Base-by-base conservation (phyloP, 2,797 vertebrate genomes). In the Crenuchus spilurus region DNA sequence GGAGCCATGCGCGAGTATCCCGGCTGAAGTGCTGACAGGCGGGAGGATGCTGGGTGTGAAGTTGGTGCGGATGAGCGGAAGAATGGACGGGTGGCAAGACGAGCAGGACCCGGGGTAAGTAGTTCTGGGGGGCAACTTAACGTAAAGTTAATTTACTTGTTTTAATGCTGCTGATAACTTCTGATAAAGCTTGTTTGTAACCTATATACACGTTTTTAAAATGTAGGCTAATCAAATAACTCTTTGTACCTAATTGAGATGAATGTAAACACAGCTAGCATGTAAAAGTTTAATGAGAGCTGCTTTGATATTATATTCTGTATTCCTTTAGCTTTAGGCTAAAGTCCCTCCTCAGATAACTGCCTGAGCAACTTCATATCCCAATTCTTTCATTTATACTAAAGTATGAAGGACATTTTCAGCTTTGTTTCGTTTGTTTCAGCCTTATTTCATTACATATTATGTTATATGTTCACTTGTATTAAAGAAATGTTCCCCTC, bases 21-120 rank as follows among this genome's bases (percentile, higher is more conserved):
- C 2, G 22, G 2, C 18, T 60, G 31, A 37, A 58, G 55, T 37
- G n/a, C 8, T 60, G 13, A 6, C 26, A 26, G 16, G 31, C 37
- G 24, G 37, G 20, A 20, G 49, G 35, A 24, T 61, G 57, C 7
- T 58, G 11, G 10, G 18, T 11, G 5, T 22, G 54, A 66, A 51
- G 54, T 54, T 37, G 51, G 28, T 28, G 51, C 22, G 68, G 63
- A 26, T 26, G 4, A 62, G 39, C 24, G 37, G 58, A 2, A 35
- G 26, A 37, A 49, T 65, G 62, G 58, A 24, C 46, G 16, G 6
- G 37, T 7, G 14, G 18, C 41, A 57, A 62, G 65, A 70, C 44
- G 46, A 48, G 37, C 58, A 48, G 54, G 70, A 77, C n/a, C 18
- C 55, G 51, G 31, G 70, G 75, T 77, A 41, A 69, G 76, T 72